These are phyloP conservation scores for Dicyrtomina minuta DNA, from an alignment of 2,888 invertebrate species.

Conservation along the genomic window DNA sequence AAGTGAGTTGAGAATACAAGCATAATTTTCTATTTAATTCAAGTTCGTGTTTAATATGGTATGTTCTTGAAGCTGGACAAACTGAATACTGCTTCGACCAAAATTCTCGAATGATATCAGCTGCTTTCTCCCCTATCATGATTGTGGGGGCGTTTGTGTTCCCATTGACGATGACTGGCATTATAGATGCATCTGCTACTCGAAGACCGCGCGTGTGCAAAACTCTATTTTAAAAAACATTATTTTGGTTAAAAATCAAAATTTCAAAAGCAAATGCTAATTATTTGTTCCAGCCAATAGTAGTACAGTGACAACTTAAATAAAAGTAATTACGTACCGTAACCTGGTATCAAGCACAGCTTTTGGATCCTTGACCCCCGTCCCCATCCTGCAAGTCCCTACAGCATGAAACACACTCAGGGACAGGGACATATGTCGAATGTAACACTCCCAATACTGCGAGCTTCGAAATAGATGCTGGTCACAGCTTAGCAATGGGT, in stretches of 20 bases:
- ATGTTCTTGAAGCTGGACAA: neutral
- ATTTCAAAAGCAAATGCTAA: too few relatives aligned
- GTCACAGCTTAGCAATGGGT: conserved; percentile 48
- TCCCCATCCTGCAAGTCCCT: conserved; percentile 68
- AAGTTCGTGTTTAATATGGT: neutral
- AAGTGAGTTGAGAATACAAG: conserved; percentile 1
- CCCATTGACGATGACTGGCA: conserved; percentile 16
- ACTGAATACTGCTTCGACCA: conserved; percentile 9
- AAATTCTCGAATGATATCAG: conserved; percentile 10
- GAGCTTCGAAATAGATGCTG: conserved; percentile 60
- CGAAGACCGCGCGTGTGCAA: conserved; percentile 1
- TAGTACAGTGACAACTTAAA: too few relatives aligned
- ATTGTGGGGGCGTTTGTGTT: conserved; percentile 10
- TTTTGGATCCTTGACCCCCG: conserved; percentile 31
- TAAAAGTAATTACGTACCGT: conserved; percentile 34
- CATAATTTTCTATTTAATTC: neutral
- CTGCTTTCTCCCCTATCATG: conserved; percentile 11
- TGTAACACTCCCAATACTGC: conserved; percentile 68
- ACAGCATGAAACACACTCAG: conserved; percentile 68
- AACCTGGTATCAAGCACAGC: conserved; percentile 51
- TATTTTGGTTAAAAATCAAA: too few relatives aligned
- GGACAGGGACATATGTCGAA: conserved; percentile 63
- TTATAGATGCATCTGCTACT: conserved; percentile 6
- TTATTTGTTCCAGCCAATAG: too few relatives aligned
- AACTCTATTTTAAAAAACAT: neutral